Conservation (phyloP, 1,140 invertebrate genomes). For the Tetranychus urticae region DNA sequence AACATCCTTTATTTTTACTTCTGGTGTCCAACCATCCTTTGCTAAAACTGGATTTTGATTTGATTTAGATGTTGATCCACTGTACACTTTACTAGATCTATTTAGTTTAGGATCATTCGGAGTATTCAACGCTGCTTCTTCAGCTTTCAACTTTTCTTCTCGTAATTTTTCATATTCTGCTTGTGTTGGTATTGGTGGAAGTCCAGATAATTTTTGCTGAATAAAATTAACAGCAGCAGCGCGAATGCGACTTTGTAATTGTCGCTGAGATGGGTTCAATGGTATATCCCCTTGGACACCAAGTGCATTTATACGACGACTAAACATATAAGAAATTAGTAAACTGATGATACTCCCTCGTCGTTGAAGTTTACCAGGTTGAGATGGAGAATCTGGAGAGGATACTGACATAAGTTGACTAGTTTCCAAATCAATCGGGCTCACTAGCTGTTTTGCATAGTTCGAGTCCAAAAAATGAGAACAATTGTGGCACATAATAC, state of each 20-base stretch:
- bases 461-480: conserved; percentile 60
- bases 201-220: conserved; percentile 38
- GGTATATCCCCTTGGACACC: conserved; percentile 31
- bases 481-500: conserved; percentile 80
- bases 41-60: not conserved
- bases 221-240: conserved; percentile 32
- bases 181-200: conserved; percentile 42
- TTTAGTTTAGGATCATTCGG: not conserved
- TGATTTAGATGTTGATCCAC: not conserved
- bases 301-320: conserved; percentile 36
- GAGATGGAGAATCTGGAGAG: not conserved
- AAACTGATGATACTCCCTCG: conserved; percentile 18
- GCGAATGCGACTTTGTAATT: conserved; percentile 39
- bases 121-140: not conserved
- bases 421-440: conserved; percentile 2
- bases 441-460: conserved; percentile 47
- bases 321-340: not conserved
- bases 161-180: conserved; percentile 38
- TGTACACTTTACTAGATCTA: not conserved
- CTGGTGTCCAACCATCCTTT: not conserved
- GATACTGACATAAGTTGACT: not conserved
- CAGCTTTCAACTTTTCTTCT: conserved; percentile 16
- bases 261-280: conserved; percentile 18
- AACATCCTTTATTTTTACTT: not conserved
- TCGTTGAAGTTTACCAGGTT: not conserved